Percentiles rank a stretch among this genome's conserved stretches.
Conservation (phyloP, 1,140 invertebrate genomes). For the Dinothrombium tinctorium region DNA sequence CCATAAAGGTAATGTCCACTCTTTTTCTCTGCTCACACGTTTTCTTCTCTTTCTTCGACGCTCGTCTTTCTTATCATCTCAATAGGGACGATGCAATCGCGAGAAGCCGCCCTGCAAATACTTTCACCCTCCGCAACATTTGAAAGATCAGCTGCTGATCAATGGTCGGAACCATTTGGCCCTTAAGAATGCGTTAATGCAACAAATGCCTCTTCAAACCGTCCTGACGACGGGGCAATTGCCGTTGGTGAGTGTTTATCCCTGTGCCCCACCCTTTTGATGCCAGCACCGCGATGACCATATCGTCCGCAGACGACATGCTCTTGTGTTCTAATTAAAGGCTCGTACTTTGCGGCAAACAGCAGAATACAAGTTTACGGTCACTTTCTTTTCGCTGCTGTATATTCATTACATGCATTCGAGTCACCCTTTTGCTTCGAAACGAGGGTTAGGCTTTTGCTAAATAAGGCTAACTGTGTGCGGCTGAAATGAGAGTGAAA, state of each 20-base stretch:
- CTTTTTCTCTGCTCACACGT: too few relatives aligned
- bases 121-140: conserved; percentile 96
- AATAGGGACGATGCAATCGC: conserved; percentile 92
- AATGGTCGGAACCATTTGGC: conserved; percentile 98
- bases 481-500: too few relatives aligned
- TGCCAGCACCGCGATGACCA: too few relatives aligned
- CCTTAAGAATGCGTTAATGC: conserved; percentile 83
- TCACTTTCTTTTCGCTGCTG: too few relatives aligned
- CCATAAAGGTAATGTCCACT: conserved; percentile 99
- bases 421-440: too few relatives aligned
- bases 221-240: conserved; percentile 50
- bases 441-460: too few relatives aligned
- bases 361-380: too few relatives aligned
- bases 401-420: too few relatives aligned
- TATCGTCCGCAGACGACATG: too few relatives aligned
- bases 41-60: conserved; percentile 6
- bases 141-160: conserved; percentile 97
- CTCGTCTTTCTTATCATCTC: conserved; percentile 22
- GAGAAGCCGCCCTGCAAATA: conserved; percentile 99
- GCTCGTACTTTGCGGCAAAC: too few relatives aligned
- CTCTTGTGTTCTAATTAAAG: too few relatives aligned
- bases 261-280: neutral
- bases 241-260: conserved; percentile 61
- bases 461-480: too few relatives aligned
- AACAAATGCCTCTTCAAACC: conserved; percentile 75